phyloP scores from a whole-genome alignment of 2,888 invertebrate species.

The Capitulum mitella region DNA sequence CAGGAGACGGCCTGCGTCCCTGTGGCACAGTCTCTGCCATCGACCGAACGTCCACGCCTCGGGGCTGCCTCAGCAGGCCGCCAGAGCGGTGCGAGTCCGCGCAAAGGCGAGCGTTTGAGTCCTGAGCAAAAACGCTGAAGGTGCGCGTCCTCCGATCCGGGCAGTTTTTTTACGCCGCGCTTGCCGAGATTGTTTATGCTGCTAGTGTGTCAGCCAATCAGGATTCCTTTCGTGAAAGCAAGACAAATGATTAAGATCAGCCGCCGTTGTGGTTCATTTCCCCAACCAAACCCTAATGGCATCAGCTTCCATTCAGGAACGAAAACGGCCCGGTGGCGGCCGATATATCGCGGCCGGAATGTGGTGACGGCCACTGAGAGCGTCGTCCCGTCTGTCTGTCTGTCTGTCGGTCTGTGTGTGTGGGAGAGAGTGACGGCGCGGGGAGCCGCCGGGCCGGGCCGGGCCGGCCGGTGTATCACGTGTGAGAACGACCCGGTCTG shows the following conservation, averaged over 20 bases:
- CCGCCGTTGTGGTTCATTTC: background rate
- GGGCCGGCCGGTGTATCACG: background rate
- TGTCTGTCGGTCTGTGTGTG: background rate
- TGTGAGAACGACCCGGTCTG: background rate
- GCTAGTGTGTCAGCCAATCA: background rate
- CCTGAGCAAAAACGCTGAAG: too few species aligned
- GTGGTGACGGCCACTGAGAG: background rate
- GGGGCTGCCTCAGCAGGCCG: too few species aligned
- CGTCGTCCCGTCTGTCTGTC: background rate
- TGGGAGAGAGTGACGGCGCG: background rate
- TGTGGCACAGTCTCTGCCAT: too few species aligned
- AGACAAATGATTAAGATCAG: background rate
- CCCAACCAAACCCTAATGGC: background rate
- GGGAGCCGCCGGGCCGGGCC: background rate
- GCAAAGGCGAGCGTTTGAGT: too few species aligned
- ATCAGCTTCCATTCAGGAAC: background rate
- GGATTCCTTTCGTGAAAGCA: background rate
- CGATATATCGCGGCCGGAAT: constrained; percentile 24
- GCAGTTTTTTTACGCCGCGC: too few species aligned
- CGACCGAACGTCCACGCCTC: too few species aligned
- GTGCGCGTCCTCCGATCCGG: too few species aligned
- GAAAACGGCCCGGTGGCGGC: constrained; percentile 11
- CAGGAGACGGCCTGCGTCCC: too few species aligned
- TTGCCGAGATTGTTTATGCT: too few species aligned
- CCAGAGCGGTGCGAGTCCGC: too few species aligned